Evolutionary conservation across 2,888 invertebrate species (phyloP).

Genomic region (Diarsia mendica): DNA sequence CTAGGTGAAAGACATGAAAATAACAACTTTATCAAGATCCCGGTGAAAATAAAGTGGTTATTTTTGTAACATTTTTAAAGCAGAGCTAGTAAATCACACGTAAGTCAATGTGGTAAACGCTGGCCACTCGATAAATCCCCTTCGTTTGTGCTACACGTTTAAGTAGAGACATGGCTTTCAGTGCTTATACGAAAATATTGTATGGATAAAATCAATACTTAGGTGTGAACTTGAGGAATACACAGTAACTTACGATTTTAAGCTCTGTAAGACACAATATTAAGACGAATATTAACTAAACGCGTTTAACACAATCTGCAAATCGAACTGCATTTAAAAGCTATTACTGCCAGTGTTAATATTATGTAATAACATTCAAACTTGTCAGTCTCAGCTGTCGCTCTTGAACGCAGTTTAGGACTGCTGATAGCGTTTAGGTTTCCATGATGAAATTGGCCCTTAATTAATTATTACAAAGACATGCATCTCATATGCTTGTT

Average conservation of each 20-base stretch:
- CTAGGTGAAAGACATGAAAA: neutral
- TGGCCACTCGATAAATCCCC: slow-evolving; percentile 57
- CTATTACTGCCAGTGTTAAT: neutral
- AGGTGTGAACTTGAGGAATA: neutral
- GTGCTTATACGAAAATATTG: slow-evolving; percentile 26
- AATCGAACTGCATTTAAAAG: neutral
- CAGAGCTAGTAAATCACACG: slow-evolving; percentile 44
- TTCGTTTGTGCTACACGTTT: slow-evolving; percentile 44
- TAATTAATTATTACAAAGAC: neutral
- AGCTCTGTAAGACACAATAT: neutral
- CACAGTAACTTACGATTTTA: neutral
- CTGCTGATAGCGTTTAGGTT: neutral
- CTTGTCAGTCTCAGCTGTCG: neutral
- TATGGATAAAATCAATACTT: slow-evolving; percentile 7
- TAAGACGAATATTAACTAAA: neutral
- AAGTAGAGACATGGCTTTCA: slow-evolving; percentile 28
- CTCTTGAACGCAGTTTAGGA: neutral
- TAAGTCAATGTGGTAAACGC: slow-evolving; percentile 48
- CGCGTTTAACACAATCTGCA: neutral
- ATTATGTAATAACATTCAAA: neutral
- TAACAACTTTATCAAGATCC: neutral
- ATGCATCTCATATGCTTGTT: neutral
- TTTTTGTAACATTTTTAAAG: slow-evolving; percentile 40
- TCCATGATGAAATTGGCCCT: neutral
- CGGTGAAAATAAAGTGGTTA: slow-evolving; percentile 12